These are phyloP conservation scores for Zaprionus taronus DNA, from an alignment of 1,140 invertebrate genomes.

Conservation along the genomic window DNA sequence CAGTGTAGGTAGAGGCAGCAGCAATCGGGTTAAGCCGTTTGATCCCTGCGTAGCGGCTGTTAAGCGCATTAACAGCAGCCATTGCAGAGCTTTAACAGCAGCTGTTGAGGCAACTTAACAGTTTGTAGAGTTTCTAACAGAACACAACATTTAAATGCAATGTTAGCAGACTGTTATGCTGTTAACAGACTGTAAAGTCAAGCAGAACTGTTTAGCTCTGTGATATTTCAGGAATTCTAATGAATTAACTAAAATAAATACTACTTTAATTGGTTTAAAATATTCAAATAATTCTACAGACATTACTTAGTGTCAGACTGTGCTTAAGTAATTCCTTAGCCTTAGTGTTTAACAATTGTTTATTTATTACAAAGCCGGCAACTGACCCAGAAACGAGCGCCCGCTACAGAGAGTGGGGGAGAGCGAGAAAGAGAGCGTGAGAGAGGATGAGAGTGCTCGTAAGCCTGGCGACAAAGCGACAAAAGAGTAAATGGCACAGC, in stretches of 20 bases:
- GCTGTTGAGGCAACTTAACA: slow-evolving; percentile 19
- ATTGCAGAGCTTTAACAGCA: not conserved
- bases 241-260: not conserved
- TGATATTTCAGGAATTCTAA: too few relatives aligned
- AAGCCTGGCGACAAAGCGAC: slow-evolving; percentile 63
- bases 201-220: too few relatives aligned
- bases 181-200: not conserved
- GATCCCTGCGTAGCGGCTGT: not conserved
- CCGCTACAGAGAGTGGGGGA: too few relatives aligned
- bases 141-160: not conserved
- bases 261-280: not conserved
- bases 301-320: too few relatives aligned
- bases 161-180: not conserved
- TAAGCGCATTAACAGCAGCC: not conserved
- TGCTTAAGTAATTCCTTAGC: too few relatives aligned
- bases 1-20: slow-evolving; percentile 33
- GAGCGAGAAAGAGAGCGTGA: slow-evolving; percentile 31
- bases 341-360: not conserved
- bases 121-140: slow-evolving; percentile 47
- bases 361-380: not conserved
- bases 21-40: not conserved
- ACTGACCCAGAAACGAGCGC: slow-evolving; percentile 62
- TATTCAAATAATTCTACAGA: not conserved
- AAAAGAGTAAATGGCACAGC: slow-evolving; percentile 52
- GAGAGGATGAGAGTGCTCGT: not conserved